These are phyloP conservation scores for Bryconaethiops microstoma DNA, from an alignment of 2,797 vertebrate species.

Conservation along the genomic window DNA sequence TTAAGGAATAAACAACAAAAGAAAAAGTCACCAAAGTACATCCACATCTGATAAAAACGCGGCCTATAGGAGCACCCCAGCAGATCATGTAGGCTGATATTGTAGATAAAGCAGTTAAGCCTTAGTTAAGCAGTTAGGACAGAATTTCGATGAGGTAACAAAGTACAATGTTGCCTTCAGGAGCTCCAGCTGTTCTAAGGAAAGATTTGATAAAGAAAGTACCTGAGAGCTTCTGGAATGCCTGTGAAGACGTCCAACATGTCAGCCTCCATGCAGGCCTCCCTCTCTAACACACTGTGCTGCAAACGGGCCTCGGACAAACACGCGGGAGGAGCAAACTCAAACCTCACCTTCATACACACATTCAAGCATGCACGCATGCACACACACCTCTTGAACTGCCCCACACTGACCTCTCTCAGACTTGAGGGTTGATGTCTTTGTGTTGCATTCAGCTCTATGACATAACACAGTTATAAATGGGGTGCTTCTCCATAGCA, in stretches of 20 bases:
- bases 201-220: neutral
- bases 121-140: neutral
- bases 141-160: neutral
- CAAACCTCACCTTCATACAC: constrained; percentile 1
- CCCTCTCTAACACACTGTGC: neutral
- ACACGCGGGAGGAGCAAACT: constrained; percentile 13
- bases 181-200: neutral
- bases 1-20: neutral
- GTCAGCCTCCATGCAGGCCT: neutral
- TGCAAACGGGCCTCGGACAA: neutral
- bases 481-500: neutral
- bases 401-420: neutral
- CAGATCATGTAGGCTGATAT: neutral
- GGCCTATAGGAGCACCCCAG: neutral
- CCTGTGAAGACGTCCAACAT: neutral
- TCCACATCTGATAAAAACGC: neutral
- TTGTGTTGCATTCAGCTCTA: neutral
- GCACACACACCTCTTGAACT: neutral
- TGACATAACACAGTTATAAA: neutral
- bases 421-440: neutral
- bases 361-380: neutral
- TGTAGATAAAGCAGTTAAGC: neutral
- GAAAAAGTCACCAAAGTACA: neutral
- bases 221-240: constrained; percentile 17
- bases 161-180: neutral